Conservation (phyloP, 2,888 invertebrate genomes). For the Sphaeridia pumilis region DNA sequence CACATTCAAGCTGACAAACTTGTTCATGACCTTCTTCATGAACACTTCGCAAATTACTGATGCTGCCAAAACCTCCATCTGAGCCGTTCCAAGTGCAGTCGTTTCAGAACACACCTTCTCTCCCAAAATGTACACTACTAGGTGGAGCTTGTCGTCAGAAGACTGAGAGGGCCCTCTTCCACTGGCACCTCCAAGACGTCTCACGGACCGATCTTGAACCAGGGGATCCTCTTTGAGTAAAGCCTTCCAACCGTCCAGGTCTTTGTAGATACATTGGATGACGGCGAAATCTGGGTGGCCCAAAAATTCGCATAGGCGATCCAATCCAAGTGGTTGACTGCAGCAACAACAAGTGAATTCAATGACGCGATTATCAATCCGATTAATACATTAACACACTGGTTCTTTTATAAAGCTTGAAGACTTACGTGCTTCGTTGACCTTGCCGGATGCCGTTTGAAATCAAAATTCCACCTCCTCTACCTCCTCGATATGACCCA, state of each 20-base stretch:
- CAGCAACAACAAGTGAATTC: too few species aligned
- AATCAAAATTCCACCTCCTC: too few species aligned
- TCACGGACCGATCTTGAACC: not conserved
- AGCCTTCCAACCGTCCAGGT: constrained; percentile 20
- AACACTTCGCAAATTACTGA: constrained; percentile 11
- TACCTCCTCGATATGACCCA: too few species aligned
- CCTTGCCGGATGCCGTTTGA: too few species aligned
- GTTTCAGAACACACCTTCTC: constrained; percentile 20
- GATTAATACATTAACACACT: too few species aligned
- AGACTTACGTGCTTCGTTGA: too few species aligned
- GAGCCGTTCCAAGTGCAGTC: constrained; percentile 10
- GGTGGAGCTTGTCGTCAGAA: constrained; percentile 14
- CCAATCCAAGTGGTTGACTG: constrained; percentile 27
- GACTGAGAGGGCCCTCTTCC: not conserved
- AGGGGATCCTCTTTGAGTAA: constrained; percentile 14
- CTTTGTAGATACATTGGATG: constrained; percentile 17
- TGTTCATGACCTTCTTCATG: constrained; percentile 8
- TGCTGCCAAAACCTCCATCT: constrained; percentile 14
- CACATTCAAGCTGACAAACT: not conserved
- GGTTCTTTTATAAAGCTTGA: too few species aligned
- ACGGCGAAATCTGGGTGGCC: constrained; percentile 7
- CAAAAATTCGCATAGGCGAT: constrained; percentile 17
- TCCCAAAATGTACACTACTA: constrained; percentile 20
- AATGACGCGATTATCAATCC: too few species aligned
- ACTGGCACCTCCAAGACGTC: too few species aligned